These are phyloP conservation scores for Eulemur rubriventer DNA, from an alignment of 2,797 vertebrate genomes.

Conservation along the genomic window DNA sequence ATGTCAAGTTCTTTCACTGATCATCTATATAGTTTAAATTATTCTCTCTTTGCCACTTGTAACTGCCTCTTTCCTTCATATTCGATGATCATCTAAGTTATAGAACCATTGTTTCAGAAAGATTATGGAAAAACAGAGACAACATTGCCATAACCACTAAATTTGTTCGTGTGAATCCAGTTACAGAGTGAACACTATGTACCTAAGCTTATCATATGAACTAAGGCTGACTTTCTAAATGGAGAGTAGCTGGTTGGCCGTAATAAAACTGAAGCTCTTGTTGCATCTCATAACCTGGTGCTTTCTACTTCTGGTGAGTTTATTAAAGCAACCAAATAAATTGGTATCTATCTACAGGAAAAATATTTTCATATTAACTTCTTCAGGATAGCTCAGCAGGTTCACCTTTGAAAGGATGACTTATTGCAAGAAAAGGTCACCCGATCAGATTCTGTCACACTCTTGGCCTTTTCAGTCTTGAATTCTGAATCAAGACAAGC, in stretches of 20 bases:
- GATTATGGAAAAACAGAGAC: background rate
- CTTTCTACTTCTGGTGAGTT: background rate
- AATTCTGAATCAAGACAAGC: background rate
- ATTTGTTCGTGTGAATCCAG: background rate
- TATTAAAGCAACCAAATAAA: background rate
- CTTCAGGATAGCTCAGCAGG: background rate
- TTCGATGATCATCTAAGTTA: background rate
- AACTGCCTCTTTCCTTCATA: background rate
- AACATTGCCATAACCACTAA: background rate
- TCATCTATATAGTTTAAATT: background rate
- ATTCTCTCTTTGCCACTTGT: background rate
- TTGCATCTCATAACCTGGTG: background rate
- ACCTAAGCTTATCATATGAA: background rate
- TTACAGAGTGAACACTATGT: background rate
- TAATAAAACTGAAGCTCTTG: background rate
- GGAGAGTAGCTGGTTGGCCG: background rate
- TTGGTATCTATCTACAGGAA: background rate
- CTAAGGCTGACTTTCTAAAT: background rate
- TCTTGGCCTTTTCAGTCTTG: constrained; percentile 14
- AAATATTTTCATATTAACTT: constrained; percentile 16
- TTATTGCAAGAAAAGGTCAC: constrained; percentile 40
- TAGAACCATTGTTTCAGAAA: constrained; percentile 18
- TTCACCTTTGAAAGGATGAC: constrained; percentile 43
- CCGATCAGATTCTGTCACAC: background rate
- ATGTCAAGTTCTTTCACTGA: background rate